Evolutionary conservation across 2,888 invertebrate genomes (phyloP), one percentile per base, ranked within the genome.

Genomic region (Shargacucullia verbasci): DNA sequence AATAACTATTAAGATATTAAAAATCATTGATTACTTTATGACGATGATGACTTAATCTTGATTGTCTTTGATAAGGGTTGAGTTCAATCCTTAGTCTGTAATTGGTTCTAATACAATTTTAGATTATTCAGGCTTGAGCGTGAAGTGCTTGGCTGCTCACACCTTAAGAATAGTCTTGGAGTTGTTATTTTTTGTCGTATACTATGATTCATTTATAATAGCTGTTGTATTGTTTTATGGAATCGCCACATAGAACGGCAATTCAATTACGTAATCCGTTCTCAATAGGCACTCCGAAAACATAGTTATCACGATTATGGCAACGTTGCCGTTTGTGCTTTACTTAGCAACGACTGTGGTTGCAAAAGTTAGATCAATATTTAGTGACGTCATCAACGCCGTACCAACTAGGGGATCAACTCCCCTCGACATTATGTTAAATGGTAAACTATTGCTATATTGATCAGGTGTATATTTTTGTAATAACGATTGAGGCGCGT

Each of bases 311-410:
- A 43, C 55, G 53, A 33, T 35, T 55, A 37, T 43, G 53, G 47
- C 37, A 53, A 29, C 48, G 59, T 46, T 59, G 46, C 40, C 48
- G 55, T 25, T 59, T 38, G 37, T 59, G 37, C 41, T 48, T 65
- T 65, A 63, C 80, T 67, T 78, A 63, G 81, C 66, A 81, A 83
- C 86, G 62, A 66, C 57, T 62, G 59, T 55, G 59, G 54, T 62
- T 65, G 67, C 54, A 70, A 59, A 75, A 73, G 86, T 84, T 88
- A 79, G 82, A 87, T 90, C 90, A 82, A 90, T 90, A 87, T 72
- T 61, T 63, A 52, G 59, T 84, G 84, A 84, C 84, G 87, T 76
- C 79, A 74, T 65, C 41, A 55, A 49, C 70, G 52, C 56, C 63
- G 70, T 62, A 70, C 38, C 40, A 59, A 46, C 62, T 4, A 59